phyloP scores from a whole-genome alignment of 23 tunicate species.

The Diplosoma virens region DNA sequence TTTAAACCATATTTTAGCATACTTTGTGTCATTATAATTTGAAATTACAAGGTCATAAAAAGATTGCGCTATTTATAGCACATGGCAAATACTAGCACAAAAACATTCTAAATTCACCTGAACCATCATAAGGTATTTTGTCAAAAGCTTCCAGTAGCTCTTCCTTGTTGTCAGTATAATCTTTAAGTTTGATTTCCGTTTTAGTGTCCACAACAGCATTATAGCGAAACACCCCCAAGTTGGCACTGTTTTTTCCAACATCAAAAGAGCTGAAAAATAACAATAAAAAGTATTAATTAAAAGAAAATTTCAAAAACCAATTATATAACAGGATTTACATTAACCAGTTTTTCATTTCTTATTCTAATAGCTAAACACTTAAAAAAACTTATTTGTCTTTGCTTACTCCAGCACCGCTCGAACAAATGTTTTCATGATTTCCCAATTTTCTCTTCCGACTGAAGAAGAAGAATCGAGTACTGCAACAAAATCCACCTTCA shows the following conservation, averaged over 20 bases:
- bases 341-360: too few relatives aligned
- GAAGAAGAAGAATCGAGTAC: conserved; percentile 46
- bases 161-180: conserved; percentile 17
- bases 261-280: conserved; percentile 2
- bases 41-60: too few relatives aligned
- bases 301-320: too few relatives aligned
- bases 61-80: too few relatives aligned
- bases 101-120: conserved; percentile 38
- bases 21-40: too few relatives aligned
- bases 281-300: background rate
- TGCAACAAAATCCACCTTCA: conserved; percentile 22
- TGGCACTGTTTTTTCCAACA: conserved; percentile 9
- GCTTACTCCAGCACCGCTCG: conserved; percentile 22
- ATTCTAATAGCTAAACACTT: too few relatives aligned
- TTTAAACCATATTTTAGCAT: too few relatives aligned
- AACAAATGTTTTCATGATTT: conserved; percentile 22
- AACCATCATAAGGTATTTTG: conserved; percentile 32
- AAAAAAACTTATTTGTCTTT: too few relatives aligned
- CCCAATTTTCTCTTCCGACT: conserved; percentile 28
- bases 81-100: too few relatives aligned
- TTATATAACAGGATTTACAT: too few relatives aligned
- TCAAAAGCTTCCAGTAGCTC: conserved; percentile 43
- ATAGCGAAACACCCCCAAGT: conserved; percentile 35
- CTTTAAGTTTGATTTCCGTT: conserved; percentile 35
- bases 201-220: conserved; percentile 17